Evolutionary conservation across 2,797 vertebrate species (phyloP), one percentile per base, ranked within the genome.

Genomic region (Thaleichthys pacificus): DNA sequence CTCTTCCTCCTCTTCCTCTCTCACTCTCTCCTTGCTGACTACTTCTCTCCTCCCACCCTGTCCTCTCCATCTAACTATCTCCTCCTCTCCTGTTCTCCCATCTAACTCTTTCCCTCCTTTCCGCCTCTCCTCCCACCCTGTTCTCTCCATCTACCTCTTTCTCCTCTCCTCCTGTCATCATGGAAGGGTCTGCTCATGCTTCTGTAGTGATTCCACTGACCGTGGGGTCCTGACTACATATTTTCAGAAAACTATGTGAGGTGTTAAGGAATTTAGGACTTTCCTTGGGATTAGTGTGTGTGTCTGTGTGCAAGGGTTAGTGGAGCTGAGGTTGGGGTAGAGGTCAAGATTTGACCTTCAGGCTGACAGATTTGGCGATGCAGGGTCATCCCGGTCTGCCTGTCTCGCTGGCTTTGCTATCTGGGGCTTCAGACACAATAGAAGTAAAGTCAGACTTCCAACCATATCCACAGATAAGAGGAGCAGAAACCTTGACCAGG

Each of bases 191-290:
- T 71, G 75, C 66, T 74, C 47, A 76, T 77, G 62, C 84, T 88
- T 82, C 84, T 79, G 30, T 58, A 81, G 75, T 70, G 69, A 79
- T 84, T 88, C 82, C 78, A 78, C 73, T 73, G 61, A 72, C 74
- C 32, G 58, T 75, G 71, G 12, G 77, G 81, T 77, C 71, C 72
- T 85, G 78, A 77, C 81, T 77, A 83, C 87, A 89, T 83, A 87
- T 84, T 88, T 89, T 79, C 69, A 68, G 73, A 81, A 72, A 74
- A 81, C 87, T 81, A 73, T 82, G 78, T 86, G 72, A 75, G 73
- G 62, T 83, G 73, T 81, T 81, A 73, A 4, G 6, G 70, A 72
- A 60, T 71, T 72, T 70, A 47, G 35, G 51, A 62, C 49, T 58
- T 57, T 65, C 73, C 63, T 74, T 62, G 62, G 56, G 76, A 76